These are phyloP conservation scores for Rhagonycha fulva DNA, from an alignment of 2,888 invertebrate genomes.

Conservation along the genomic window DNA sequence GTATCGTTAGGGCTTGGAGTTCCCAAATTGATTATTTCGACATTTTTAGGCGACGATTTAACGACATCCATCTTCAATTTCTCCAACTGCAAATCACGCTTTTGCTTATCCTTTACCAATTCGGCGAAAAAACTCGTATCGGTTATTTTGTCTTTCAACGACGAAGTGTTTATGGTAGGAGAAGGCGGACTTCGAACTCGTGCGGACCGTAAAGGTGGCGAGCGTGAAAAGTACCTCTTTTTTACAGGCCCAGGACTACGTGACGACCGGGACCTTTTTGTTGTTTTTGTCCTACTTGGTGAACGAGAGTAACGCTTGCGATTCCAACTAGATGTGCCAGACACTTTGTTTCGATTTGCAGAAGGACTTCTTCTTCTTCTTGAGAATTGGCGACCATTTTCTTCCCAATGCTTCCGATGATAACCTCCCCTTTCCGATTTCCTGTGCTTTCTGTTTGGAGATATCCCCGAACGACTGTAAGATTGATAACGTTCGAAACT, in stretches of 20 bases:
- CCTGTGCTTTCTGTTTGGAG: slow-evolving; percentile 53
- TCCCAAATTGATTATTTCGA: slow-evolving; percentile 38
- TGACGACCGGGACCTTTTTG: slow-evolving; percentile 58
- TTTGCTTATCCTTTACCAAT: slow-evolving; percentile 83
- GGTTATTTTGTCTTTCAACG: slow-evolving; percentile 79
- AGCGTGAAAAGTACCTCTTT: slow-evolving; percentile 31
- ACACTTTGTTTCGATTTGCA: slow-evolving; percentile 60
- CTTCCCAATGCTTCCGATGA: slow-evolving; percentile 56
- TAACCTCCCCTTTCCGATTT: slow-evolving; percentile 51
- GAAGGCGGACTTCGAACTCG: slow-evolving; percentile 51
- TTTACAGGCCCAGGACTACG: slow-evolving; percentile 48
- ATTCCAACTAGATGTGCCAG: slow-evolving; percentile 56
- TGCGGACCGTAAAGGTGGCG: slow-evolving; percentile 29
- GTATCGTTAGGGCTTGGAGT: slow-evolving; percentile 25
- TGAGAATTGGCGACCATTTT: slow-evolving; percentile 56
- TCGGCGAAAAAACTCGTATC: slow-evolving; percentile 90
- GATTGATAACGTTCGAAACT: slow-evolving; percentile 45
- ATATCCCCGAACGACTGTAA: slow-evolving; percentile 42
- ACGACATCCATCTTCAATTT: slow-evolving; percentile 56
- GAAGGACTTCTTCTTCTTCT: slow-evolving; percentile 59
- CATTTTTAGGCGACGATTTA: slow-evolving; percentile 38
- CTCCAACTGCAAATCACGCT: slow-evolving; percentile 75
- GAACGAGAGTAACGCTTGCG: slow-evolving; percentile 56
- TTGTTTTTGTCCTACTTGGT: slow-evolving; percentile 47
- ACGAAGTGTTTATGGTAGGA: slow-evolving; percentile 58